Percentiles rank a stretch among this genome's conserved stretches.
These are phyloP conservation scores for Triplophysa bombifrons DNA, from an alignment of 2,797 vertebrate species.

Conservation along the genomic window DNA sequence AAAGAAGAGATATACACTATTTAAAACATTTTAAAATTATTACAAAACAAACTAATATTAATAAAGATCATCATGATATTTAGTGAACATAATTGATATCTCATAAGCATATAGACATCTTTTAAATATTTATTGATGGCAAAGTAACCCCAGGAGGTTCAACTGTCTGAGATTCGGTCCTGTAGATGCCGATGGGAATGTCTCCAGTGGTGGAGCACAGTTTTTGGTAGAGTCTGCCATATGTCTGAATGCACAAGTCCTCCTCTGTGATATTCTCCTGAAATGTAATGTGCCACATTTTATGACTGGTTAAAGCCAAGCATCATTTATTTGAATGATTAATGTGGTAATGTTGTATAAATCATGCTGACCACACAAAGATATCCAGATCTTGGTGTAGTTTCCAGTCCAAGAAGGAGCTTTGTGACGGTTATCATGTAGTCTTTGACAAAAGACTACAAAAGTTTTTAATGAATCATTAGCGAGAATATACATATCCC, in stretches of 20 bases:
- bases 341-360: neutral
- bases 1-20: no score
- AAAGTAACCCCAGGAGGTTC: constrained; percentile 75
- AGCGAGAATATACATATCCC: no score
- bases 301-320: neutral
- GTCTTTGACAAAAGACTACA: constrained; percentile 88
- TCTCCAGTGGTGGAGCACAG: constrained; percentile 83
- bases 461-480: constrained; percentile 15
- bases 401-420: constrained; percentile 84
- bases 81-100: neutral
- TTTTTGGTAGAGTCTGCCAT: constrained; percentile 84
- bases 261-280: constrained; percentile 85
- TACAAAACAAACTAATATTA: no score
- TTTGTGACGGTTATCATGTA: constrained; percentile 87
- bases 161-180: constrained; percentile 79
- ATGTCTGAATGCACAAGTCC: constrained; percentile 84
- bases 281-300: constrained; percentile 25
- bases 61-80: no score
- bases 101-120: neutral
- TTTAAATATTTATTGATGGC: constrained; percentile 54
- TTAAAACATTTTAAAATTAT: no score
- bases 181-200: constrained; percentile 85
- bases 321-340: neutral
- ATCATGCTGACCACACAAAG: constrained; percentile 82
- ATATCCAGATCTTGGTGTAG: constrained; percentile 83